Evolutionary conservation across 2,113 vertebrate species (phyloP).

Genomic region (Callipepla squamata): DNA sequence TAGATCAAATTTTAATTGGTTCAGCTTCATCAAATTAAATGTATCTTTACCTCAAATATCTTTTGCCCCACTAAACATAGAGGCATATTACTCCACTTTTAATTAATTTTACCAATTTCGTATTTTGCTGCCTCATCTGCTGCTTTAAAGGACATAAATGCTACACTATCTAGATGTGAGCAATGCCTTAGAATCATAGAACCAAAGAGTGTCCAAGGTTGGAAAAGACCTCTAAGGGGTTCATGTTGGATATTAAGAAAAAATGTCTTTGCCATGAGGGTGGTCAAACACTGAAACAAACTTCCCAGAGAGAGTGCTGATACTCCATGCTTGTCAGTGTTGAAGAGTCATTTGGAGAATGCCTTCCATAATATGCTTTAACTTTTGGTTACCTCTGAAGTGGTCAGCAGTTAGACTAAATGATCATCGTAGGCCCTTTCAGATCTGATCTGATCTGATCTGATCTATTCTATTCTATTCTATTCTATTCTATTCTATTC

Average conservation of each 20-base stretch:
- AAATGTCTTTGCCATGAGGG: too few species aligned
- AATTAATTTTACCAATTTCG: neutral
- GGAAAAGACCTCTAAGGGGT: too few species aligned
- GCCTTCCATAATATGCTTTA: neutral
- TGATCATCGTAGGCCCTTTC: neutral
- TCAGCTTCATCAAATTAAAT: neutral
- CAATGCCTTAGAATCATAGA: neutral
- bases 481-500: too few species aligned
- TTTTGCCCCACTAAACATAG: neutral
- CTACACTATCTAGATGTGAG: neutral
- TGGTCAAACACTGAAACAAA: neutral
- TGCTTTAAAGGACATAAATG: neutral
- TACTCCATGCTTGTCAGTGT: neutral
- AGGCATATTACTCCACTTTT: neutral
- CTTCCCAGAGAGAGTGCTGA: neutral
- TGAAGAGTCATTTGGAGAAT: neutral
- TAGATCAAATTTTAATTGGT: neutral
- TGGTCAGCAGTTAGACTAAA: neutral
- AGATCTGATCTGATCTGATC: too few species aligned
- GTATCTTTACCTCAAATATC: neutral
- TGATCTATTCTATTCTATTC: too few species aligned
- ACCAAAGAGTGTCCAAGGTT: too few species aligned
- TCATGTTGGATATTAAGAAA: too few species aligned
- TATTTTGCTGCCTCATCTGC: neutral
- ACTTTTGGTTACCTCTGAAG: neutral